A percentile compares a stretch with the other conserved stretches of the same genome.
Evolutionary conservation across 1,140 invertebrate genomes (phyloP).

Genomic region (Aphaenogaster rudis): DNA sequence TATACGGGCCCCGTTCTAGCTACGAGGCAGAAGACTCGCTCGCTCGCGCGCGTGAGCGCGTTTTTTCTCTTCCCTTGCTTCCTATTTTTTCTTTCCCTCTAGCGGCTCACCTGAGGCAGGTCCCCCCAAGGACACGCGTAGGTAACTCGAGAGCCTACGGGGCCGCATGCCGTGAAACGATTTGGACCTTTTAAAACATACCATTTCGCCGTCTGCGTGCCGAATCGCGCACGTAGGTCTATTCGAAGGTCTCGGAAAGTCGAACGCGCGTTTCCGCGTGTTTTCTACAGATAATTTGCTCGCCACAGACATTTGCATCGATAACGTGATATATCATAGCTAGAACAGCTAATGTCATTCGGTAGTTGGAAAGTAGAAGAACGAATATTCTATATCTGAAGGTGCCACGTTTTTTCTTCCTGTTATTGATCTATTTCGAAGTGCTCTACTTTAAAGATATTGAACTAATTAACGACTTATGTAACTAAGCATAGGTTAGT

Average conservation of each 20-base stretch:
- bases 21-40: slow-evolving; percentile 78
- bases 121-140: slow-evolving; percentile 83
- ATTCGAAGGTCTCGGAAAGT: slow-evolving; percentile 42
- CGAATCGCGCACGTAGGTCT: slow-evolving; percentile 65
- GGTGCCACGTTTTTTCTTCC: not conserved
- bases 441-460: not conserved
- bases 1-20: slow-evolving; percentile 50
- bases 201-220: slow-evolving; percentile 80
- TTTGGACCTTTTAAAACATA: slow-evolving; percentile 83
- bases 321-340: not conserved
- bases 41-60: slow-evolving; percentile 65
- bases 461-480: not conserved
- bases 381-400: not conserved
- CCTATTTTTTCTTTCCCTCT: slow-evolving; percentile 64
- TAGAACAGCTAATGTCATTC: not conserved
- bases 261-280: slow-evolving; percentile 51
- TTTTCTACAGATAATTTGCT: not conserved
- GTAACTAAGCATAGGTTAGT: not conserved
- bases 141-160: slow-evolving; percentile 83
- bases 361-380: not conserved
- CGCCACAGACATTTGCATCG: slow-evolving; percentile 4
- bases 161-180: slow-evolving; percentile 82
- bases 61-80: slow-evolving; percentile 45
- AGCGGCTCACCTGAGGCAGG: slow-evolving; percentile 71
- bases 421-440: not conserved